Evolutionary conservation across 2,113 vertebrate species (phyloP), one percentile per base, ranked within the genome.

Genomic region (Gymnogyps californianus): DNA sequence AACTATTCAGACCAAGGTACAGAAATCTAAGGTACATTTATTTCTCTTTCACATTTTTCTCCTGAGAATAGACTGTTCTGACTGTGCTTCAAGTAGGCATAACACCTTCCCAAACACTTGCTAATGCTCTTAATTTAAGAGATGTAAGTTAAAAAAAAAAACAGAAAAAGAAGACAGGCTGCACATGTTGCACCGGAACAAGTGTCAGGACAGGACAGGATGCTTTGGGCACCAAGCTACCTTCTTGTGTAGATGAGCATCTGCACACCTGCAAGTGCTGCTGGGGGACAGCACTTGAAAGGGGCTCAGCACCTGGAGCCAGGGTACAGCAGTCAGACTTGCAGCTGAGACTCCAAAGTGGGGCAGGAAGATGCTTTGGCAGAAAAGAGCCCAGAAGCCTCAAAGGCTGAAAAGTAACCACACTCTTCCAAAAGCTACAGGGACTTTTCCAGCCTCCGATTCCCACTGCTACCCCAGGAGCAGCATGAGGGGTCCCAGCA

Each of bases 1-100:
- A 81, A 86, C 51, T 66, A 54, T 36, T 80, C 67, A 58, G 66
- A 61, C 78, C 58, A 96, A 95, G 75, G 76, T 86, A 93, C 93
- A 88, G 75, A 96, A 95, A 78, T 3, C 85, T 72, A 96, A 96
- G 95, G 91, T 97, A 97, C 52, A 83, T 67, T 81, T 31, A 59
- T 52, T 92, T 83, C 9, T 83, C 11, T 65, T 78, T 52, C 25
- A 22, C 26, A 21, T 65, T 21, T 26, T 62, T 69, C 34, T 91
- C 12, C 40, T 51, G 29, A 84, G 36, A 88, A 55, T 0, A 77
- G 26, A 58, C 28, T 70, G 19, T 59, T 92, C 67, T 79, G 55
- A 47, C 42, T 47, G 9, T 28, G 38, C 10, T 65, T 86, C 55
- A 70, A 25, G 36, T 59, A 46, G 44, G 25, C 44, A 36, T 28